Percentiles rank a stretch among this genome's conserved stretches.
Conservation (phyloP, 2,797 vertebrate species). For the Lithobates sylvaticus region DNA sequence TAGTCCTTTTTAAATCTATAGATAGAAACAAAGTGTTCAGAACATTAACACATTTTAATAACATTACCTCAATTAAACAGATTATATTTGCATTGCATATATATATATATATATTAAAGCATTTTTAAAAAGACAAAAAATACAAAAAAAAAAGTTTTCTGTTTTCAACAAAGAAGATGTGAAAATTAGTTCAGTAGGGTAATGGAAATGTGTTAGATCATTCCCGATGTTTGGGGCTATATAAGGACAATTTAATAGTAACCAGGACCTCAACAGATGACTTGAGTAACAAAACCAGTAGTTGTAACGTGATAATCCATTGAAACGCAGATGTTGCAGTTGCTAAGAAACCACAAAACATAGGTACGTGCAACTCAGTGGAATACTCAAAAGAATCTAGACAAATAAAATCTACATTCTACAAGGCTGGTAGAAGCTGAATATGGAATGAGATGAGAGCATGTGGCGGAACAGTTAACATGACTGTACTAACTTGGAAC, state of each 20-base stretch:
- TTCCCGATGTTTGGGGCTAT: neutral
- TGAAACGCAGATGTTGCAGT: conserved; percentile 27
- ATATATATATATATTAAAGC: too few relatives aligned
- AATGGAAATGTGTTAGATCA: neutral
- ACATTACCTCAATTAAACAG: too few relatives aligned
- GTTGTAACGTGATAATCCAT: neutral
- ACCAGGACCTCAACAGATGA: neutral
- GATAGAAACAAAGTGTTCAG: too few relatives aligned
- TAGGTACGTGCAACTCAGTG: neutral
- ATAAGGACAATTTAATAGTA: neutral
- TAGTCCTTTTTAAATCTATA: too few relatives aligned
- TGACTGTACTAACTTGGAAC: neutral
- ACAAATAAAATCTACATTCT: neutral
- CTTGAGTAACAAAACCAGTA: neutral
- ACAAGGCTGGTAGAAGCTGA: neutral
- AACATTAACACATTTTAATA: too few relatives aligned
- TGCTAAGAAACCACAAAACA: conserved; percentile 28
- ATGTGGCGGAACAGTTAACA: neutral
- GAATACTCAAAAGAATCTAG: neutral
- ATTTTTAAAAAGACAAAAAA: neutral
- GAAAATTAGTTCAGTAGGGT: neutral
- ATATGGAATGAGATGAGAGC: neutral
- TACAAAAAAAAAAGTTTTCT: neutral
- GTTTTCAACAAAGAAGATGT: neutral
- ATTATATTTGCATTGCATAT: neutral